Evolutionary conservation across 2,113 vertebrate species (phyloP).

Genomic region (Oostethus manadensis): DNA sequence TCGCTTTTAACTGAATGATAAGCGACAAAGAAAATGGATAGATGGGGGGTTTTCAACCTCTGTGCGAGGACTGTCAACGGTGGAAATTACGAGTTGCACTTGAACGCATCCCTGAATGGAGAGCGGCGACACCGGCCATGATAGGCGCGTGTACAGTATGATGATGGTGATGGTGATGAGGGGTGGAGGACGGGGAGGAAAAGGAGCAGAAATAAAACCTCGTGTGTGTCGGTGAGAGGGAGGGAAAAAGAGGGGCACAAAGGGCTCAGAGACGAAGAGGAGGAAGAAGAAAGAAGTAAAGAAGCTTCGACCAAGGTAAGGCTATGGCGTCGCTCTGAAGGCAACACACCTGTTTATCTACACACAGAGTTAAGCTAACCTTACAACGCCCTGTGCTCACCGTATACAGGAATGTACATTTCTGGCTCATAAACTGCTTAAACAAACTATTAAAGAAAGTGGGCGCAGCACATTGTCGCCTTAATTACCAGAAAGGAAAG

Average conservation of each 20-base stretch:
- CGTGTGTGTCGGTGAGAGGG: constrained; percentile 14
- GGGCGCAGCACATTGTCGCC: no score
- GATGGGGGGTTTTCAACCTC: no score
- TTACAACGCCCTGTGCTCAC: no score
- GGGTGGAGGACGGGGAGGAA: neutral
- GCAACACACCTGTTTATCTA: neutral
- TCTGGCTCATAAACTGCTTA: no score
- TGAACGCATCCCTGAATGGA: neutral
- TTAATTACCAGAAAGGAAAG: no score
- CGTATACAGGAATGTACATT: no score
- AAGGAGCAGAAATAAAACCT: neutral
- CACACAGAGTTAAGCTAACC: no score
- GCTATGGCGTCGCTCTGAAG: neutral
- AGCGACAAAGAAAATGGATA: no score
- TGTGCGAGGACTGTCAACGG: no score
- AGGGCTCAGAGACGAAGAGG: neutral
- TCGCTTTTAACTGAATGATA: no score
- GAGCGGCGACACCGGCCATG: neutral
- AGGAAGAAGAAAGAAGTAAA: constrained; percentile 10
- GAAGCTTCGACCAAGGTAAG: constrained; percentile 35
- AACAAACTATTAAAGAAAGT: no score
- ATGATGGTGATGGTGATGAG: neutral
- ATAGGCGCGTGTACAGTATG: neutral
- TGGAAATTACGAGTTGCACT: neutral
- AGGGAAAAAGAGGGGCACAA: neutral